phyloP scores from a whole-genome alignment of 2,113 vertebrate genomes.

The Zosterops japonicus region DNA sequence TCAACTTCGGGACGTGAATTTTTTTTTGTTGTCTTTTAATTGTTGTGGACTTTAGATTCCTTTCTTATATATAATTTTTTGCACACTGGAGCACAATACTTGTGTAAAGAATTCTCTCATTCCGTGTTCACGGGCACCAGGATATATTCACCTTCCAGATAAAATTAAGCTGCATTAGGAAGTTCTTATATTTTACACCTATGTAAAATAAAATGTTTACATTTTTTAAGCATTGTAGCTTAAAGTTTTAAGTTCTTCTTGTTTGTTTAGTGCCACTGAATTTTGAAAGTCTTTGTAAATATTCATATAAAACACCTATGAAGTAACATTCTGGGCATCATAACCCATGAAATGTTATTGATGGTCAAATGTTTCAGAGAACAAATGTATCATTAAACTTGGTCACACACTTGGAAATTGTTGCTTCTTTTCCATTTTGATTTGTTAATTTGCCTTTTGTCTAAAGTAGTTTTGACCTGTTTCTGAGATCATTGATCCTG shows the following conservation, averaged over 20 bases:
- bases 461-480: neutral
- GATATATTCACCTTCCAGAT: constrained; percentile 71
- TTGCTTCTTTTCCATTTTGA: constrained; percentile 31
- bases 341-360: constrained; percentile 77
- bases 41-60: constrained; percentile 70
- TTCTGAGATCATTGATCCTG: neutral
- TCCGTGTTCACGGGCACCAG: constrained; percentile 75
- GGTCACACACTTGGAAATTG: constrained; percentile 66
- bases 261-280: constrained; percentile 75
- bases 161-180: constrained; percentile 73
- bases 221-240: constrained; percentile 83
- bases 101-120: constrained; percentile 78
- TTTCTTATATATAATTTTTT: constrained; percentile 74
- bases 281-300: constrained; percentile 80
- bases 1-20: constrained; percentile 64
- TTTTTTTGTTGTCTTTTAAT: constrained; percentile 74
- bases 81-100: constrained; percentile 81
- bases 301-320: constrained; percentile 77
- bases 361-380: constrained; percentile 79
- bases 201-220: constrained; percentile 83
- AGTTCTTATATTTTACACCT: constrained; percentile 78
- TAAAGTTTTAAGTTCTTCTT: constrained; percentile 69
- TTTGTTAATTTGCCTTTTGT: neutral
- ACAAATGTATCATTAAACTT: constrained; percentile 78
- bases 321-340: constrained; percentile 76